Evolutionary conservation across 2,888 invertebrate species (phyloP).

Genomic region (Crepidodera aurea): DNA sequence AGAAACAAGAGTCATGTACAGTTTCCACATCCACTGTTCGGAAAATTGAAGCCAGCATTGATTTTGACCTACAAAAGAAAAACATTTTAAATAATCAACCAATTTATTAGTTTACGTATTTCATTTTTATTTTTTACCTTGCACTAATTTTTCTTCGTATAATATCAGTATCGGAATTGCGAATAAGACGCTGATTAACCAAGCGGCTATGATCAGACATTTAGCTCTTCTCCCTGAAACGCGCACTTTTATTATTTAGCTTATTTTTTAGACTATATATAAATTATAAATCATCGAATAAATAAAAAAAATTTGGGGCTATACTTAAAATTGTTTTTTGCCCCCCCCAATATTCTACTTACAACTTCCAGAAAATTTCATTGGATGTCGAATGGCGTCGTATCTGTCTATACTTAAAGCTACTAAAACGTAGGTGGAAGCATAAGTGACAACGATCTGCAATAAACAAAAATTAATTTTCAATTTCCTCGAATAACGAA

Average conservation of each 20-base stretch:
- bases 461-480: conserved; percentile 38
- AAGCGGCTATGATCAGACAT: conserved; percentile 79
- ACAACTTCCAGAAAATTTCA: conserved; percentile 94
- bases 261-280: no score
- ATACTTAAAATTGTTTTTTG: no score
- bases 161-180: conserved; percentile 81
- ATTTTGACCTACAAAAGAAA: conserved; percentile 67
- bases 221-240: conserved; percentile 82
- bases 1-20: conserved; percentile 85
- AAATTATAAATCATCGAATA: neutral
- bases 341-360: no score
- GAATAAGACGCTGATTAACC: conserved; percentile 81
- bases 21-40: conserved; percentile 77
- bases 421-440: conserved; percentile 89
- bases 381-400: conserved; percentile 91
- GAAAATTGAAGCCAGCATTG: conserved; percentile 91
- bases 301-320: no score
- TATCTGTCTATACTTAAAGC: conserved; percentile 90
- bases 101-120: no score
- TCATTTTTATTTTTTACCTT: conserved; percentile 67
- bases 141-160: conserved; percentile 78
- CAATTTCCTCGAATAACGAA: no score
- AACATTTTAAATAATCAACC: no score
- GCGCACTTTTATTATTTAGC: conserved; percentile 6
- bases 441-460: conserved; percentile 86